A percentile compares a stretch with the other conserved stretches of the same genome.
These are phyloP conservation scores for Embidobia sp. DNA, from an alignment of 2,888 invertebrate species.

Conservation along the genomic window DNA sequence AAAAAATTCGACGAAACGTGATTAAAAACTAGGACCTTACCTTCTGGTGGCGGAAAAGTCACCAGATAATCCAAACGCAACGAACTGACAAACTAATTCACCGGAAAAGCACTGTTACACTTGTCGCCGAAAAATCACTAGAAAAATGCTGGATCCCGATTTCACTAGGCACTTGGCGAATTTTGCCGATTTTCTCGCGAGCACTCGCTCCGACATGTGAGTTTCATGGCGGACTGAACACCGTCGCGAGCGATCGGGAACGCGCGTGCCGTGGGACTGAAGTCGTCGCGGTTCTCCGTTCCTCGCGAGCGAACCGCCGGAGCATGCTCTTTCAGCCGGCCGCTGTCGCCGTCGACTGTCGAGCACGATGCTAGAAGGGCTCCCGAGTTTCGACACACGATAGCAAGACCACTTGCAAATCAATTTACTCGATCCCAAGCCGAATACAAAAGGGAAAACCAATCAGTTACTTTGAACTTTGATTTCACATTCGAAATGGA, in stretches of 20 bases:
- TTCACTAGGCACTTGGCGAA: constrained; percentile 7
- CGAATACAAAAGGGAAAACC: no score
- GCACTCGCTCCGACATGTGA: constrained; percentile 20
- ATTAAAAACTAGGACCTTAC: background rate
- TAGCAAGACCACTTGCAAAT: constrained; percentile 26
- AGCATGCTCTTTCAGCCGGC: constrained; percentile 48
- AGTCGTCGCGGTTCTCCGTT: constrained; percentile 24
- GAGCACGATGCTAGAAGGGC: constrained; percentile 11
- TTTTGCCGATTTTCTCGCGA: background rate
- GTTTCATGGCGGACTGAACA: constrained; percentile 1
- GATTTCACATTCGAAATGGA: no score
- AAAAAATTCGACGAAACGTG: no score
- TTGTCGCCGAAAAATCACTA: background rate
- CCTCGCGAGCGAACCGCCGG: constrained; percentile 20
- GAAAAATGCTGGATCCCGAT: background rate
- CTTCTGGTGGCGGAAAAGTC: background rate
- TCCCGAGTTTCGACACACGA: constrained; percentile 16
- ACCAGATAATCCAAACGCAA: background rate
- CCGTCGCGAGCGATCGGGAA: constrained; percentile 28
- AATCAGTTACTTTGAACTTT: no score
- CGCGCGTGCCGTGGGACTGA: constrained; percentile 50
- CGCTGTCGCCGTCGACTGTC: constrained; percentile 32
- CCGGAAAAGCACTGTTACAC: no score
- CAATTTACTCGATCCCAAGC: constrained; percentile 20
- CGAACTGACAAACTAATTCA: no score